A percentile compares a stretch with the other conserved stretches of the same genome.
These are phyloP conservation scores for Stigmatopora argus DNA, from an alignment of 2,113 vertebrate genomes.

Conservation along the genomic window DNA sequence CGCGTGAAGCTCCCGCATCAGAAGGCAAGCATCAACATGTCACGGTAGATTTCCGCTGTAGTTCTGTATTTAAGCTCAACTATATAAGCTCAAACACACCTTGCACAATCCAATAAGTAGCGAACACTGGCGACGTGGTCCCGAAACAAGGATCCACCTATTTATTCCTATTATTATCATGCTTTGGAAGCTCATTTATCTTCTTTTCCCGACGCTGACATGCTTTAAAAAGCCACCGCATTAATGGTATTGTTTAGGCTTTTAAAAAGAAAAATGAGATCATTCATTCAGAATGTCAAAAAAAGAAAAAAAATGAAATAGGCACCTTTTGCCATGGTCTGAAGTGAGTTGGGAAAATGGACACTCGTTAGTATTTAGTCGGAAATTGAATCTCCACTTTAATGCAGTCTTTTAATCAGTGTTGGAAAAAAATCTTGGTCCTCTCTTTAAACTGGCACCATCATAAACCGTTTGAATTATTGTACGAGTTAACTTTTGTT, in stretches of 20 bases:
- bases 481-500: too few relatives aligned
- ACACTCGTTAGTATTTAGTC: background rate
- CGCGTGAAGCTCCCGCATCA: constrained; percentile 68
- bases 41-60: constrained; percentile 67
- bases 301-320: background rate
- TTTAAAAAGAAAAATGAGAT: constrained; percentile 16
- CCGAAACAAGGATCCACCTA: constrained; percentile 47
- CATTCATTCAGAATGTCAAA: constrained; percentile 19
- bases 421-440: too few relatives aligned
- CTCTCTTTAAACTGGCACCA: too few relatives aligned
- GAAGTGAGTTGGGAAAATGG: constrained; percentile 14
- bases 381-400: background rate
- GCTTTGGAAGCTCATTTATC: constrained; percentile 44
- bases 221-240: constrained; percentile 42
- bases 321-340: constrained; percentile 15
- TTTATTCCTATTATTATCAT: constrained; percentile 46
- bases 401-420: background rate
- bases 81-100: constrained; percentile 64
- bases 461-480: too few relatives aligned
- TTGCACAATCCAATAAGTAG: constrained; percentile 66
- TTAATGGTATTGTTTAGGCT: constrained; percentile 28
- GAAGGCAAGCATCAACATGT: constrained; percentile 36
- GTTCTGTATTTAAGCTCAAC: constrained; percentile 40
- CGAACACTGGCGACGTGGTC: constrained; percentile 69
- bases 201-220: constrained; percentile 25